Conservation (phyloP, 2,113 vertebrate species). For the Cyphomyrus plagiostoma region DNA sequence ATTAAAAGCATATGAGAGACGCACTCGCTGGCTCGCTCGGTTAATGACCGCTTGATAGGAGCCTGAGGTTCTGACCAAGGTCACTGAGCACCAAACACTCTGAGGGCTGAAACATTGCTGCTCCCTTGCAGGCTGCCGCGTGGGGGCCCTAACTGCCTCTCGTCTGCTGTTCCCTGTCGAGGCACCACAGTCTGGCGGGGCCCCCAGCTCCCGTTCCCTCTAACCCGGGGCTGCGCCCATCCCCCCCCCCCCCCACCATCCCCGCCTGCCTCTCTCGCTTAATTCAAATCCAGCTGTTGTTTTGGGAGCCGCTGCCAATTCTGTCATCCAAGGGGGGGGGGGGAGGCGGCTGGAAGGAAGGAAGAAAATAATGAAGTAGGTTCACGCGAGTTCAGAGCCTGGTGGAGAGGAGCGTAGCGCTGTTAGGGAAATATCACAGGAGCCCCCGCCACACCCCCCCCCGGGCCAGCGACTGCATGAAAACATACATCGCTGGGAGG, state of each 20-base stretch:
- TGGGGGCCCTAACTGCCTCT: not conserved
- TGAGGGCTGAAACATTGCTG: not conserved
- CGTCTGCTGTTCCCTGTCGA: not conserved
- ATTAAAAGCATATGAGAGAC: not conserved
- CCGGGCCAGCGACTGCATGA: not conserved
- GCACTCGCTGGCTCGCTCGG: not conserved
- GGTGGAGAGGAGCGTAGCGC: constrained; percentile 22
- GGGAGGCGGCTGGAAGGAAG: not conserved
- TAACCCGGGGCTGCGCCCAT: not conserved
- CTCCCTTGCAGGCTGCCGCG: not conserved
- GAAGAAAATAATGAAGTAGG: constrained; percentile 41
- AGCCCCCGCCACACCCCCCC: constrained; percentile 18
- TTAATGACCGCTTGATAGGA: not conserved
- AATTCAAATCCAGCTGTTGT: constrained; percentile 40
- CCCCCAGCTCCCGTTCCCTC: not conserved
- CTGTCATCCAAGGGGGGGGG: constrained; percentile 18
- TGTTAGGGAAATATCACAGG: constrained; percentile 26
- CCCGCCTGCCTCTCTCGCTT: constrained; percentile 23
- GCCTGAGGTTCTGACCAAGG: not conserved
- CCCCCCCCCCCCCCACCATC: not conserved
- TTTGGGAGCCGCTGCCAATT: constrained; percentile 34
- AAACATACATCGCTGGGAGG: not conserved
- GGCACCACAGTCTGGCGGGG: not conserved
- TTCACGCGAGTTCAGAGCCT: constrained; percentile 38
- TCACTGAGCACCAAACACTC: not conserved